Base-by-base conservation (phyloP, 2,113 vertebrate species). In the Chamaetylas fuelleborni region DNA sequence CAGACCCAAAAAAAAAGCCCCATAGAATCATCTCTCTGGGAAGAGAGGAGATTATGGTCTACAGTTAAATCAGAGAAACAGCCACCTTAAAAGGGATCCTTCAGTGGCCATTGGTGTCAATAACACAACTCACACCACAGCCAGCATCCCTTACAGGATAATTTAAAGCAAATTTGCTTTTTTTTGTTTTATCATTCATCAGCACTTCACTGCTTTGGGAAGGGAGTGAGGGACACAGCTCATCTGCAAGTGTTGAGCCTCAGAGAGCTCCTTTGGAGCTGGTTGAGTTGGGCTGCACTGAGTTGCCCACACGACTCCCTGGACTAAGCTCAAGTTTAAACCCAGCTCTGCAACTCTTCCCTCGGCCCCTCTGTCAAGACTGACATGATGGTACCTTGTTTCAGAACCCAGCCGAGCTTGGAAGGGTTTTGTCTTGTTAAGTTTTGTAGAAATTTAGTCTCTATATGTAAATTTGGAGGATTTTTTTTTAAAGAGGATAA, bases 401-500 rank as follows among this genome's bases (percentile, higher is more conserved):
- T 83, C 90, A 78, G 93, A 90, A 86, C 93, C 93, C 96, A 92
- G 89, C 93, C 20, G 4, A 95, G 93, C 91, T 94, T 90, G 95
- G 96, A 89, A 67, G 96, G 95, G 88, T 64, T 82, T 92, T 45
- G 89, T 84, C 92, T 84, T 81, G 86, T 92, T 96, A 88, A 87
- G 88, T 93, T 95, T 90, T 97, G 95, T 96, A 97, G 97, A 97
- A 95, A 96, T 91, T 95, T 97, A 95, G 92, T 96, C 94, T 96
- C 95, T 97, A 29, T 93, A 95, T 96, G 95, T 97, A 97, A 96
- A 96, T 94, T 97, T 97, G 96, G 97, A 97, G 92, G 87, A n/a
- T 77, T 74, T 90, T 97, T 36, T 93, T 93, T 87, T 5, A 53
- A 96, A 94, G 87, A 97, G 95, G 78, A 72, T 91, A 71, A 94